Evolutionary conservation across 2,888 invertebrate genomes (phyloP).

Genomic region (Syritta pipiens): DNA sequence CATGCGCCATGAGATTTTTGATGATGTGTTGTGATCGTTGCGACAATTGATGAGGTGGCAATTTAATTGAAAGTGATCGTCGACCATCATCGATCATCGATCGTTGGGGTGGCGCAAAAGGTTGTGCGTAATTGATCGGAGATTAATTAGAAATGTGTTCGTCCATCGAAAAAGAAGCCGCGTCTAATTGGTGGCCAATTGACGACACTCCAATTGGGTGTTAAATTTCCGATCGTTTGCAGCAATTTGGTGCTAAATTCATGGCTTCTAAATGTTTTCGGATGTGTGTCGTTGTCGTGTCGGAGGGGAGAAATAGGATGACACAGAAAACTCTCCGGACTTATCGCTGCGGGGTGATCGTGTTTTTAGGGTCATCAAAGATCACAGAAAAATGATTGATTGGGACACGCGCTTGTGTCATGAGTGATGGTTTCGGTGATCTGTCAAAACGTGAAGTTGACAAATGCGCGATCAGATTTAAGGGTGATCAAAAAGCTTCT

Average conservation of each 20-base stretch:
- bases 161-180: neutral
- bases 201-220: too few relatives aligned
- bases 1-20: constrained; percentile 37
- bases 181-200: constrained; percentile 52
- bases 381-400: neutral
- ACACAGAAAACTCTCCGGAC: too few relatives aligned
- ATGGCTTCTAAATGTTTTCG: constrained; percentile 5
- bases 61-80: constrained; percentile 60
- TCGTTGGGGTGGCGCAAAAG: constrained; percentile 50
- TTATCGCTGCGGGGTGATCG: too few relatives aligned
- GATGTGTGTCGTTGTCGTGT: neutral
- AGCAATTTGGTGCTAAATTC: constrained; percentile 41
- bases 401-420: neutral
- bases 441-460: neutral
- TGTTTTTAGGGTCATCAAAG: too few relatives aligned
- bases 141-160: constrained; percentile 37
- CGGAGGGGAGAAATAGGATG: too few relatives aligned
- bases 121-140: constrained; percentile 56
- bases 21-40: constrained; percentile 59
- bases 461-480: too few relatives aligned
- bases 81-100: constrained; percentile 1
- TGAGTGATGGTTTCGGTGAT: neutral
- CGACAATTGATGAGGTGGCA: constrained; percentile 66
- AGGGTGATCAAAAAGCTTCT: too few relatives aligned
- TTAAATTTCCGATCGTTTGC: too few relatives aligned